Conservation (phyloP, 2,113 vertebrate genomes). For the Corapipo altera region DNA sequence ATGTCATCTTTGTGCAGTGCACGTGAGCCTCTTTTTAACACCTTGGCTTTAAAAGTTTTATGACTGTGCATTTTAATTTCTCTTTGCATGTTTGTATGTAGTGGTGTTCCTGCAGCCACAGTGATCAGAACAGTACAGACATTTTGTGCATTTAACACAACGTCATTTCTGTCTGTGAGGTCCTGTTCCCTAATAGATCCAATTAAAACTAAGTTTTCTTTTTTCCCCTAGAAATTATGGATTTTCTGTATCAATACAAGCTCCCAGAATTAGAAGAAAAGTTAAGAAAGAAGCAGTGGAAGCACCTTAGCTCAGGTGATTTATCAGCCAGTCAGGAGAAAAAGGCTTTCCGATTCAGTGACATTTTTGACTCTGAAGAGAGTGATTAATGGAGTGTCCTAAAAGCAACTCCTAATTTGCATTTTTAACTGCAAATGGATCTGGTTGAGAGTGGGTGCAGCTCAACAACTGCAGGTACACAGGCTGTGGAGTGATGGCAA, state of each 20-base stretch:
- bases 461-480: neutral
- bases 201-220: neutral
- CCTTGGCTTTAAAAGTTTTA: neutral
- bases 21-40: neutral
- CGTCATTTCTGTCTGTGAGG: neutral
- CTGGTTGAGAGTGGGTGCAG: neutral
- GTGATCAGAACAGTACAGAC: neutral
- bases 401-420: neutral
- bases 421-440: neutral
- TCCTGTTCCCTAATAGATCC: neutral
- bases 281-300: neutral
- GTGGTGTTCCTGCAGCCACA: neutral
- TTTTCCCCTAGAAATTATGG: conserved; percentile 68
- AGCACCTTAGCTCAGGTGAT: accelerated
- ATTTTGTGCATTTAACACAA: neutral
- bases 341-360: conserved; percentile 45
- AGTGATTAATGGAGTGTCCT: neutral
- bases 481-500: neutral
- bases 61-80: neutral
- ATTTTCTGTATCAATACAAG: conserved; percentile 61
- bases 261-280: conserved; percentile 67
- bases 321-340: neutral
- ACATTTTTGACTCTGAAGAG: conserved; percentile 66
- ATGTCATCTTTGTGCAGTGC: neutral
- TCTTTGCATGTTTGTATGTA: neutral